These are phyloP conservation scores for Eucera pruinosa DNA, from an alignment of 2,888 invertebrate genomes.

Conservation along the genomic window DNA sequence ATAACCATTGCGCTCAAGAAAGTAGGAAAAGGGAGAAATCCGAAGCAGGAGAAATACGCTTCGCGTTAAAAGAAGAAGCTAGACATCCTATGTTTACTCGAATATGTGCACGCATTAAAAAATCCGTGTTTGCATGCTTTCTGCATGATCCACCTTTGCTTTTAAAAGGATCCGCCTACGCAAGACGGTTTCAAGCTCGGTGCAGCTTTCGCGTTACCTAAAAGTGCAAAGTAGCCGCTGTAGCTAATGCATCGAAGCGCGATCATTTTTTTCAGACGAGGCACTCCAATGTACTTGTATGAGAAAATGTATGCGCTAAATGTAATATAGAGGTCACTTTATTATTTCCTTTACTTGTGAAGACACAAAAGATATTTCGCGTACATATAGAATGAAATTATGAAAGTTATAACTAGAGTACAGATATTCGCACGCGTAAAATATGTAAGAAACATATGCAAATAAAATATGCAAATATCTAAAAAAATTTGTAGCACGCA, in stretches of 20 bases:
- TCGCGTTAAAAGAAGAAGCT: not conserved
- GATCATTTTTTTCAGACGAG: not conserved
- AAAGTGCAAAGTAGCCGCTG: not conserved
- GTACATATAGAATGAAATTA: no score
- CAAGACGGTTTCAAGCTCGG: not conserved
- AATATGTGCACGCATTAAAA: conserved; percentile 17
- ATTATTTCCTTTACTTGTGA: no score
- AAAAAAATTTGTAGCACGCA: no score
- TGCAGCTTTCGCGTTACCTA: not conserved
- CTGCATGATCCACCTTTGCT: not conserved
- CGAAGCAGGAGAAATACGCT: not conserved
- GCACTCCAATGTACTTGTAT: no score
- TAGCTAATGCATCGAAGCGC: conserved; percentile 5
- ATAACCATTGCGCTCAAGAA: no score
- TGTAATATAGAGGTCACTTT: no score
- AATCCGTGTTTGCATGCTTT: conserved; percentile 2
- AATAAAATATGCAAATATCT: no score
- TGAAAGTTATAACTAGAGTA: no score
- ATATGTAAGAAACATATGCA: no score
- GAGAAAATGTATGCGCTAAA: no score
- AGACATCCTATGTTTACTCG: not conserved
- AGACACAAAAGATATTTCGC: no score
- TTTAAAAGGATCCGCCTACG: not conserved
- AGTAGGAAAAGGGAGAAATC: not conserved
- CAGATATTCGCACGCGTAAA: no score